Evolutionary conservation across 2,888 invertebrate genomes (phyloP).

Genomic region (Himalopsyche kuldschensis): DNA sequence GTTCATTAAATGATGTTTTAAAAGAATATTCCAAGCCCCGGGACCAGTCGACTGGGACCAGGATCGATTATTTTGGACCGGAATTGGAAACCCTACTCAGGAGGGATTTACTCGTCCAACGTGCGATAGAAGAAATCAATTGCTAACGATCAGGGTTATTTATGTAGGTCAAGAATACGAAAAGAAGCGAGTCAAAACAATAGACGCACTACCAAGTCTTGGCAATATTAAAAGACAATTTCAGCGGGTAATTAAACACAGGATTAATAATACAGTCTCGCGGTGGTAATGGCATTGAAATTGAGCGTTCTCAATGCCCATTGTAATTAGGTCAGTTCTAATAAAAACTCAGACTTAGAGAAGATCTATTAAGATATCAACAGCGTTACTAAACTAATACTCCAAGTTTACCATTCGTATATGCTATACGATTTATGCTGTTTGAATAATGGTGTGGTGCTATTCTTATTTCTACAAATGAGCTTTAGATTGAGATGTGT

Average conservation of each 20-base stretch:
- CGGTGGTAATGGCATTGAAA: background rate
- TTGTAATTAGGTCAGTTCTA: background rate
- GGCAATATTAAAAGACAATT: background rate
- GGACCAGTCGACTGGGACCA: too few species aligned
- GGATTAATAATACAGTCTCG: background rate
- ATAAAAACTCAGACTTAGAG: background rate
- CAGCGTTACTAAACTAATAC: background rate
- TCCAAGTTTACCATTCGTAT: background rate
- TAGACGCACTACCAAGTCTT: background rate
- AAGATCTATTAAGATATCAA: background rate
- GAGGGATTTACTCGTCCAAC: too few species aligned
- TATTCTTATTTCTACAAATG: too few species aligned
- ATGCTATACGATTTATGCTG: background rate
- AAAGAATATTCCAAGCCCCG: too few species aligned
- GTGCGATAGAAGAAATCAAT: too few species aligned
- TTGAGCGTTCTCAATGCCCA: background rate
- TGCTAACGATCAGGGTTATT: too few species aligned
- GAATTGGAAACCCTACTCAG: too few species aligned
- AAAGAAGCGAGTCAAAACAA: background rate
- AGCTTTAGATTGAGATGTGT: too few species aligned
- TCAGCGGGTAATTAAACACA: background rate
- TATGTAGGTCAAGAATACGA: background rate
- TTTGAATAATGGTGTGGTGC: too few species aligned
- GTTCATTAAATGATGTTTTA: too few species aligned
- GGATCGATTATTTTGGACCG: too few species aligned